phyloP scores from a whole-genome alignment of 2,888 invertebrate species.

The Lasioglossum oenotherae region DNA sequence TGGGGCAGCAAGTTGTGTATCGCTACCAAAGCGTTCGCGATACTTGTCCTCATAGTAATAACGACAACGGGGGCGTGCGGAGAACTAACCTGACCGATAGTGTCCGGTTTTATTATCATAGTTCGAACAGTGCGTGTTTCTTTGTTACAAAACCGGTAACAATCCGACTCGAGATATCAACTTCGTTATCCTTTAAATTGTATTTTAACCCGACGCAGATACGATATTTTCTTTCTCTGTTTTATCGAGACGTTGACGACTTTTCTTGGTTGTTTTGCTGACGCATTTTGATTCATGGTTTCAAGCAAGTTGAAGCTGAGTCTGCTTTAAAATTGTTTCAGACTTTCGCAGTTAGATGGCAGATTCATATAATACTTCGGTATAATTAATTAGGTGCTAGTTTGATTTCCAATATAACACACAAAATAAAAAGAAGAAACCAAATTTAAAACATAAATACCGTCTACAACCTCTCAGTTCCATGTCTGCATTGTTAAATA shows the following conservation, averaged over 20 bases:
- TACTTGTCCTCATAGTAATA: slow-evolving; percentile 33
- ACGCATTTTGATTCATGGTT: background rate
- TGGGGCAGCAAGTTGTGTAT: background rate
- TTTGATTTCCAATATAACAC: too few relatives aligned
- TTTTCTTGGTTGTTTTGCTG: background rate
- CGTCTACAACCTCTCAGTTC: too few relatives aligned
- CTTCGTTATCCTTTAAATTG: slow-evolving; percentile 31
- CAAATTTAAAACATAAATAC: too few relatives aligned
- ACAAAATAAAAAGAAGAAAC: too few relatives aligned
- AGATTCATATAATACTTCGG: too few relatives aligned
- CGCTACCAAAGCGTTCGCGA: slow-evolving; percentile 26
- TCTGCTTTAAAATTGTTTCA: too few relatives aligned
- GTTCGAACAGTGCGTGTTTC: slow-evolving; percentile 34
- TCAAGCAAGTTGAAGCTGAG: background rate
- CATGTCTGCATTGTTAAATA: too few relatives aligned
- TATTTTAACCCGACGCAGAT: background rate
- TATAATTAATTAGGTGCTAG: too few relatives aligned
- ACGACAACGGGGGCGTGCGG: slow-evolving; percentile 28
- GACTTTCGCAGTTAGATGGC: too few relatives aligned
- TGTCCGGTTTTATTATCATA: slow-evolving; percentile 15
- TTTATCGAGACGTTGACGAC: background rate
- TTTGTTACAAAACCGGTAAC: slow-evolving; percentile 21
- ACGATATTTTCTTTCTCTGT: background rate
- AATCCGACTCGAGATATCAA: slow-evolving; percentile 19
- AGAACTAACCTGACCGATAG: slow-evolving; percentile 27